phyloP scores from a whole-genome alignment of 2,888 invertebrate species.

The Phyllotreta cruciferae region DNA sequence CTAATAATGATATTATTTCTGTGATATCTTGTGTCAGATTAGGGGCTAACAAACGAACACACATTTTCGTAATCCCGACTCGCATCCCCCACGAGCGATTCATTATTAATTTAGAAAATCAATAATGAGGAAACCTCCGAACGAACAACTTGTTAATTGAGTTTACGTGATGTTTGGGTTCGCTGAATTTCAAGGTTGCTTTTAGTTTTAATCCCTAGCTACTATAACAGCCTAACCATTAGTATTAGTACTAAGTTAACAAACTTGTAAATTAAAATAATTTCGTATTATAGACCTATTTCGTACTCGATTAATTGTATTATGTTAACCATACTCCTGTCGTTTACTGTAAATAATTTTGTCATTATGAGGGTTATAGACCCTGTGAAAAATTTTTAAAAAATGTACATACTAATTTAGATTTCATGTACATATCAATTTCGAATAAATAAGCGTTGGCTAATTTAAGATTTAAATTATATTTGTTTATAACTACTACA shows the following conservation, averaged over 20 bases:
- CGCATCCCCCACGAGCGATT: not conserved
- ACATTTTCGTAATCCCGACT: constrained; percentile 13
- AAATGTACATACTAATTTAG: too few species aligned
- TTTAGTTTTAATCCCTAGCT: constrained; percentile 18
- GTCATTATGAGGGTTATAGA: too few species aligned
- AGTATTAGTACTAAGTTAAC: constrained; percentile 9
- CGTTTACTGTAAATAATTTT: too few species aligned
- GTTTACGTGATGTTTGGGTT: constrained; percentile 17
- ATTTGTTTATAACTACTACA: too few species aligned
- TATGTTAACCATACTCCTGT: too few species aligned
- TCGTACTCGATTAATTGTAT: too few species aligned
- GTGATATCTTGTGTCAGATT: constrained; percentile 1
- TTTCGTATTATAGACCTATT: too few species aligned
- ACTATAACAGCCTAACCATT: constrained; percentile 8
- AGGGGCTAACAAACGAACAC: not conserved
- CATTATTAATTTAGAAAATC: constrained; percentile 21
- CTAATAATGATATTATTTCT: not conserved
- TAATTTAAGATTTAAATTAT: too few species aligned
- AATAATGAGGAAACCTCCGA: constrained; percentile 12
- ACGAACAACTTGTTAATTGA: constrained; percentile 19
- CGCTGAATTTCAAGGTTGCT: constrained; percentile 16
- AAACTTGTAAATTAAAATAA: not conserved
- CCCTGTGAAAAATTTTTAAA: too few species aligned
- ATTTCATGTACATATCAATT: too few species aligned
- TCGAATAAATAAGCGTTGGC: too few species aligned